Conservation (phyloP, 2,797 vertebrate species). For the Artibeus jamaicensis region DNA sequence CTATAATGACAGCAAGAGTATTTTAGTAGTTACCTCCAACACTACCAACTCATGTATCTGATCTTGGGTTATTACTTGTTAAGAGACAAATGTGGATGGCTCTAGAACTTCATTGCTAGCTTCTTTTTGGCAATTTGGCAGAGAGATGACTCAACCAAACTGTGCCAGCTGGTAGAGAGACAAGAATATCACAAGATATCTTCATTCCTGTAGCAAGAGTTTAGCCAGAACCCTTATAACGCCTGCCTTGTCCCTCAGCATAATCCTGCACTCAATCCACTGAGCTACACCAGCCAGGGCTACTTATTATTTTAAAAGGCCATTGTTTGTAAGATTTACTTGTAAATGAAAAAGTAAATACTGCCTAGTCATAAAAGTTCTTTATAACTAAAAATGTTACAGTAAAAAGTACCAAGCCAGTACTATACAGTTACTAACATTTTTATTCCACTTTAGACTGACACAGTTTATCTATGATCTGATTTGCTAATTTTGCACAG, state of each 20-base stretch:
- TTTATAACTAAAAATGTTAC: background rate
- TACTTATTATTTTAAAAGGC: background rate
- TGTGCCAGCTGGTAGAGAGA: background rate
- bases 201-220: background rate
- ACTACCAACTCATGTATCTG: background rate
- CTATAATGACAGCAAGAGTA: background rate
- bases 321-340: background rate
- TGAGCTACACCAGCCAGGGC: too few species aligned
- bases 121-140: background rate
- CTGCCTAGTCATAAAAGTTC: background rate
- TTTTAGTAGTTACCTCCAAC: background rate
- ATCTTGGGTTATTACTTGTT: background rate
- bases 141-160: background rate
- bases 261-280: too few species aligned
- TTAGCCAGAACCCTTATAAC: background rate
- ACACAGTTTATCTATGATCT: background rate
- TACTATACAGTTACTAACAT: background rate
- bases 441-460: background rate
- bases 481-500: background rate
- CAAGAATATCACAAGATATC: background rate
- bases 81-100: background rate
- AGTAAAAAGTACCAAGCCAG: background rate
- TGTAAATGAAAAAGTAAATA: background rate
- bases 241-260: background rate
- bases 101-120: background rate